Evolutionary conservation across 2,113 vertebrate genomes (phyloP), one percentile per base, ranked within the genome.

Genomic region (Hippolais icterina): DNA sequence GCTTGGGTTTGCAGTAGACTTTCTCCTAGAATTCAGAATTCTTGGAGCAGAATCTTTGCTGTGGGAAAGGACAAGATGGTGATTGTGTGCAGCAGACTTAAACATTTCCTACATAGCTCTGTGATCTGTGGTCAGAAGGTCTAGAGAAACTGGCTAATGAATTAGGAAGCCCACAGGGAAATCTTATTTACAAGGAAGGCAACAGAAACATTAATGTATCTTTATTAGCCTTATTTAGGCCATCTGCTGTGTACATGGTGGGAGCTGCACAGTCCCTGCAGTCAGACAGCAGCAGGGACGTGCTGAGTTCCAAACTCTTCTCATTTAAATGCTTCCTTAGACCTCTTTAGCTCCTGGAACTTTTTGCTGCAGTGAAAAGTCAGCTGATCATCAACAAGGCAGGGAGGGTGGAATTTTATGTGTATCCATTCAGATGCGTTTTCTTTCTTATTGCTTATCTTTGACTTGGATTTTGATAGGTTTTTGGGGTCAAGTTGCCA

Each of bases 101-200:
- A 83, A 47, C 37, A 16, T 11, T 35, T 68, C 35, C 42, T 29
- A 2, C 29, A 1, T 6, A 42, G 50, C 53, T 54, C 76, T 87
- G 60, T 68, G 47, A 52, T 78, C 85, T 12, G 39, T 47, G 79
- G 31, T 66, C 68, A 47, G 49, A 35, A 87, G 37, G 66, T 84
- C 68, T 2, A 64, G 74, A 85, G 70, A 87, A 85, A 59, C 75
- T 6, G 68, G n/a, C 79, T 96, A 78, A 94, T 77, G 78, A 88
- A 94, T 90, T 63, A 37, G 92, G 29, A 61, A 89, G 72, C 88
- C 88, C 77, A 57, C 69, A 31, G 93, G 88, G 93, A 94, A 94
- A 83, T 71, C 71, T 95, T 93, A 95, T 92, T 96, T 95, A 94
- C 92, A 94, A 92, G 94, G 92, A 93, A 96, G 72, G 92, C 76